Base-by-base conservation (phyloP, 2,888 invertebrate species). In the Panorpa germanica region DNA sequence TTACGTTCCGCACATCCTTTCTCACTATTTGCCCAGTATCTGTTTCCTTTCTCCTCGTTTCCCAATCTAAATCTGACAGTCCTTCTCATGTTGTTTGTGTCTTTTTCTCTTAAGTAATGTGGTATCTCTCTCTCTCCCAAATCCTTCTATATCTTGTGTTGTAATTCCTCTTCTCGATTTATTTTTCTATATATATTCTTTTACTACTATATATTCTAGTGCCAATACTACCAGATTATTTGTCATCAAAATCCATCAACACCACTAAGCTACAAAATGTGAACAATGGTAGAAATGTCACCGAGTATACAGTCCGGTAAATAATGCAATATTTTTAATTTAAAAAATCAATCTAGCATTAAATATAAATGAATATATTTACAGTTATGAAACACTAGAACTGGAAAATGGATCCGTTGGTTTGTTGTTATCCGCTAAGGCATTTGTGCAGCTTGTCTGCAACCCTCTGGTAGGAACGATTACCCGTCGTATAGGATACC, bases 141-240 rank as follows among this genome's bases (percentile, higher is more conserved):
- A n/a, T n/a, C n/a, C n/a, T n/a, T n/a, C n/a, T n/a, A n/a, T 10
- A 9, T 24, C 24, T 15, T 29, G 19, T 28, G 18, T 5, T 12
- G n/a, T 3, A 18, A 18, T 17, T 25, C 25, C 3, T 8, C 4
- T 5, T n/a, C 2, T 9, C 18, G 18, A 4, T 8, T 21, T 5
- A 21, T 9, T 18, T 29, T 31, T 32, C 17, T 22, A 11, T 7
- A 16, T 3, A 24, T n/a, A 28, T 5, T 15, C 15, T 20, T n/a
- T 17, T 17, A 11, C 16, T 15, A 11, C 25, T 19, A 33, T 36
- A 21, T 30, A 37, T 58, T 58, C 33, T 52, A 81, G 82, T 82
- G 38, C 81, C 82, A 22, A 80, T 82, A 39, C 67, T 81, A 40
- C 80, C 80, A 8, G 75, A 78, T 49, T 76, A 69, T 48, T 59